These are phyloP conservation scores for Tachysurus fulvidraco DNA, from an alignment of 2,113 vertebrate genomes.

Conservation along the genomic window DNA sequence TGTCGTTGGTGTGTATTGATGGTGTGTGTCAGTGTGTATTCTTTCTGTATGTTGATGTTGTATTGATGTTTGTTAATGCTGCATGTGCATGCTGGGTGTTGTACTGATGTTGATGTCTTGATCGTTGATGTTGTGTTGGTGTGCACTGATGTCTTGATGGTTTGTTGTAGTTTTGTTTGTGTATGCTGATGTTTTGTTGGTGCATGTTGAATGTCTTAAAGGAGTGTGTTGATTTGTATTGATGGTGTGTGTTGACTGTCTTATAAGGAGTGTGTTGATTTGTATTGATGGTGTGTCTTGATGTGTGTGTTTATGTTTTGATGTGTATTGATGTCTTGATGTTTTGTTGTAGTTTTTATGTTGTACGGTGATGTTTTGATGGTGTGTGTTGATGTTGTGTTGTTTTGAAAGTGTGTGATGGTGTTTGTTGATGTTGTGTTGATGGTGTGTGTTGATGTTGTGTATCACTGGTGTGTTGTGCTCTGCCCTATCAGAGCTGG, in stretches of 20 bases:
- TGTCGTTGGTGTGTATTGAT: background rate
- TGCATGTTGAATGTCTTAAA: background rate
- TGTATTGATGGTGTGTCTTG: background rate
- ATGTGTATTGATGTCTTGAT: background rate
- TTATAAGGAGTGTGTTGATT: background rate
- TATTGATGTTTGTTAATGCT: background rate
- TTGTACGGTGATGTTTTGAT: background rate
- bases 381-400: background rate
- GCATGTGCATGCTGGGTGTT: background rate
- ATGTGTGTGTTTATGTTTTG: background rate
- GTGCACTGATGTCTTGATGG: background rate
- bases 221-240: no score
- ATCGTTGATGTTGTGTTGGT: background rate
- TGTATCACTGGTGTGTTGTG: background rate
- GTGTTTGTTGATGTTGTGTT: background rate
- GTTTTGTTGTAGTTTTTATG: background rate
- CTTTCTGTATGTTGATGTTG: background rate
- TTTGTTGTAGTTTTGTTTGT: no score
- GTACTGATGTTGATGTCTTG: background rate
- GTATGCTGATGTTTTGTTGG: background rate
- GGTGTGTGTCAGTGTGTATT: background rate
- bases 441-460: background rate
- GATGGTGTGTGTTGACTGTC: no score
- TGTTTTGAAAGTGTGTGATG: background rate
- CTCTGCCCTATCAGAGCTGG: background rate